Evolutionary conservation across 2,797 vertebrate species (phyloP), one percentile per base, ranked within the genome.

Genomic region (Pygocentrus nattereri): DNA sequence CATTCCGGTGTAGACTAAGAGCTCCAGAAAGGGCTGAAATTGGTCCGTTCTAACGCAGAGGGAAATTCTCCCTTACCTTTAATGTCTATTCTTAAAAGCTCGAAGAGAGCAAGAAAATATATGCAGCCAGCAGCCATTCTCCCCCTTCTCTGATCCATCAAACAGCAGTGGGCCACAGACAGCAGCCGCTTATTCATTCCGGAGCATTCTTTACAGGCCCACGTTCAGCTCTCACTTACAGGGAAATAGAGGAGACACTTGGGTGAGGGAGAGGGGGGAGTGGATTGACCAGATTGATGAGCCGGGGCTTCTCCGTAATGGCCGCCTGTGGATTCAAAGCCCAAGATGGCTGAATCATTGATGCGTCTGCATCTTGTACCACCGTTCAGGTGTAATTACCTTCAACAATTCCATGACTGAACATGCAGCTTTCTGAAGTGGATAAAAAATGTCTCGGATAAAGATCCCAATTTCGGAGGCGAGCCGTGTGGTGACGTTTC

Each of bases 301-400:
- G 11, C 27, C 12, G 10, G 44, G 62, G 31, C 69, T 47, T 68
- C 68, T 69, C 68, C 21, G 31, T 31, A 73, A 64, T 54, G 76
- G 54, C 76, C 27, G 75, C 47, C 38, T 4, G 34, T 41, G 38
- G 19, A 59, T 67, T 67, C n/a, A 61, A 74, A 25, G n/a, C 47
- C 31, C 65, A 70, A 70, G n/a, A 21, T 71, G 65, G 49, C 56
- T 41, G 65, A 70, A 74, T 78, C 52, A 54, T 44, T 52, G 52
- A n/a, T 34, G 61, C 23, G 23, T 67, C 30, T 25, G 52, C 3
- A 2, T 50, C 16, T 49, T 59, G 49, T 62, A 8, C 41, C 23
- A 64, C n/a, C 30, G 59, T 76, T 70, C 58, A 41, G 3, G 56
- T 54, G 58, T 61, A 62, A 81, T 52, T 31, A 49, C 38, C 10